These are phyloP conservation scores for Merodon equestris DNA, from an alignment of 2,888 invertebrate species.

Conservation along the genomic window DNA sequence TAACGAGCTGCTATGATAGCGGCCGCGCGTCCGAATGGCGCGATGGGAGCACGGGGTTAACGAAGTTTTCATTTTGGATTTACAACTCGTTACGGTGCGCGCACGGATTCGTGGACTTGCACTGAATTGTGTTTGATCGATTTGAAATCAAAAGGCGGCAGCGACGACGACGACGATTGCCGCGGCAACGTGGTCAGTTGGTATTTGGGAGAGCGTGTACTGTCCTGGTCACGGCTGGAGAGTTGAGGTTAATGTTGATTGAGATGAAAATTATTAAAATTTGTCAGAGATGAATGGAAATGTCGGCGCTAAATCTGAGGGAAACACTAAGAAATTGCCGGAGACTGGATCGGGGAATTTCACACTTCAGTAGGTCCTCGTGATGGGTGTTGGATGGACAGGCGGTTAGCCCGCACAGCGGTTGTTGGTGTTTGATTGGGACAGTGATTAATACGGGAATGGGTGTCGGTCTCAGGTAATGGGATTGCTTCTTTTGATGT, in stretches of 20 bases:
- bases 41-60: constrained; percentile 63
- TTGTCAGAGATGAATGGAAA: constrained; percentile 67
- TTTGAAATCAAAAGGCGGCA: constrained; percentile 65
- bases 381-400: constrained; percentile 10
- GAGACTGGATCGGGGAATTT: constrained; percentile 41
- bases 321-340: constrained; percentile 8
- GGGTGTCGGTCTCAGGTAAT: too few relatives aligned
- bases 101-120: constrained; percentile 51
- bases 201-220: constrained; percentile 14
- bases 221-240: constrained; percentile 21
- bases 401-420: constrained; percentile 3
- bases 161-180: constrained; percentile 12
- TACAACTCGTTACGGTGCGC: constrained; percentile 62
- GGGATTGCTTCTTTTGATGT: too few relatives aligned
- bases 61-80: constrained; percentile 68
- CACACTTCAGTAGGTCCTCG: constrained; percentile 46
- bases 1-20: too few relatives aligned
- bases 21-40: constrained; percentile 3
- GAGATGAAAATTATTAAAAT: constrained; percentile 68
- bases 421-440: constrained; percentile 13
- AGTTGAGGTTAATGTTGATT: constrained; percentile 66
- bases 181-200: constrained; percentile 8
- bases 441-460: too few relatives aligned
- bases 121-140: constrained; percentile 67
- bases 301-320: constrained; percentile 11